Evolutionary conservation across 1,140 invertebrate species (phyloP).

Genomic region (Drosophila tsacasi): DNA sequence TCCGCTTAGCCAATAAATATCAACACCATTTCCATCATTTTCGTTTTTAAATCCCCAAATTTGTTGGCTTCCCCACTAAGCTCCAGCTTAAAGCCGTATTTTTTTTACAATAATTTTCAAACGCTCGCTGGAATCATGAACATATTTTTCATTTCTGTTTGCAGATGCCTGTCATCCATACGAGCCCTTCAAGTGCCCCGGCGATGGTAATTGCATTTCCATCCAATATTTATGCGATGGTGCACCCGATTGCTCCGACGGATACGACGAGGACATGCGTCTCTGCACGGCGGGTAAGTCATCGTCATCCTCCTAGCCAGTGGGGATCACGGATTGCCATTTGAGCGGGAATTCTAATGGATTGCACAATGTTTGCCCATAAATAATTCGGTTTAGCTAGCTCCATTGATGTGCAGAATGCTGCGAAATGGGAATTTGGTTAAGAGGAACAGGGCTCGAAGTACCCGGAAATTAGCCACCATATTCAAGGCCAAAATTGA

Average conservation of each 20-base stretch:
- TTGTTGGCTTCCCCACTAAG: background rate
- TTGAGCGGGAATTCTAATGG: constrained; percentile 36
- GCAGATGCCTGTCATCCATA: constrained; percentile 92
- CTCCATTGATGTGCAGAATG: background rate
- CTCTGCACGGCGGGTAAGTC: constrained; percentile 96
- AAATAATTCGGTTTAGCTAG: constrained; percentile 38
- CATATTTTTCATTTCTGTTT: constrained; percentile 41
- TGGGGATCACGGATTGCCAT: constrained; percentile 2
- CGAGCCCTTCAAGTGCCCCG: constrained; percentile 98
- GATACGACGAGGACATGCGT: constrained; percentile 92
- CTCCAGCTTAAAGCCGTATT: constrained; percentile 19
- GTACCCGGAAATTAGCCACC: constrained; percentile 44
- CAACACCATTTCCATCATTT: background rate
- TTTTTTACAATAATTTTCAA: constrained; percentile 19
- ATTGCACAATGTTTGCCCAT: constrained; percentile 21
- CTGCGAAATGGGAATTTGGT: constrained; percentile 2
- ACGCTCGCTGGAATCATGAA: background rate
- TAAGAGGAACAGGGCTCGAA: background rate
- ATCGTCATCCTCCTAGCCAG: constrained; percentile 5
- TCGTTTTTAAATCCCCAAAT: constrained; percentile 1
- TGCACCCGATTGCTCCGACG: constrained; percentile 96
- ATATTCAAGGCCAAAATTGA: constrained; percentile 29
- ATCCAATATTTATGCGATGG: constrained; percentile 98
- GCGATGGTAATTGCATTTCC: constrained; percentile 95
- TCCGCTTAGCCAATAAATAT: constrained; percentile 30